Evolutionary conservation across 2,797 vertebrate species (phyloP), one percentile per base, ranked within the genome.

Genomic region (Gymnopithys bicolor): DNA sequence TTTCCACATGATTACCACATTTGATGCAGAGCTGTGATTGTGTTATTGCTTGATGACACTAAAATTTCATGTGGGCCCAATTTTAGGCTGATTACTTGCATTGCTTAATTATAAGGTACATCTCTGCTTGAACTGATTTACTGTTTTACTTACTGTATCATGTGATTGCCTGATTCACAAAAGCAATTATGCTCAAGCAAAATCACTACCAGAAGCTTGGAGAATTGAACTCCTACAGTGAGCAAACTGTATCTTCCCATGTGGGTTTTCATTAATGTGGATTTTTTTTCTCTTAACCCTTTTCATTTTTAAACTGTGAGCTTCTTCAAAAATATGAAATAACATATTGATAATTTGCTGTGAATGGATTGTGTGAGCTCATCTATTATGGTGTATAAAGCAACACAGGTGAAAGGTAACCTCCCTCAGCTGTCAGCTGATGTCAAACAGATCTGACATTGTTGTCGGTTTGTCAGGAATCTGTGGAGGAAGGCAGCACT

Each of bases 41-140:
- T 84, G 35, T 77, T 95, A 84, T 77, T 81, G 28, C 80, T 94
- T 93, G 84, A 91, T 68, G 63, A 77, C 80, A 87, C 77, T 84
- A 75, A 46, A 84, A 49, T 91, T 90, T 84, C n/a, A 24, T 79
- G 22, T 45, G 51, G 37, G 25, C 63, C 55, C 63, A 81, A 67
- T 87, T 95, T 93, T 79, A 87, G 48, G 32, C 21, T 92, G 93
- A 94, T 92, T 92, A 85, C 58, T 88, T 80, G 58, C 70, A 90
- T 95, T 93, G 85, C 84, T 95, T 95, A 95, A 87, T 97, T 96
- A 81, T 62, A 91, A 93, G 80, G 68, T 68, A 90, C 78, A 75
- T 73, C 52, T 0, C 89, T 69, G 46, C 70, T 94, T 78, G 77
- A 93, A 87, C 55, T 86, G 64, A 95, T 95, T 93, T 91, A 84